Evolutionary conservation across 2,113 vertebrate species (phyloP), one percentile per base, ranked within the genome.

Genomic region (Sigmodon hispidus): DNA sequence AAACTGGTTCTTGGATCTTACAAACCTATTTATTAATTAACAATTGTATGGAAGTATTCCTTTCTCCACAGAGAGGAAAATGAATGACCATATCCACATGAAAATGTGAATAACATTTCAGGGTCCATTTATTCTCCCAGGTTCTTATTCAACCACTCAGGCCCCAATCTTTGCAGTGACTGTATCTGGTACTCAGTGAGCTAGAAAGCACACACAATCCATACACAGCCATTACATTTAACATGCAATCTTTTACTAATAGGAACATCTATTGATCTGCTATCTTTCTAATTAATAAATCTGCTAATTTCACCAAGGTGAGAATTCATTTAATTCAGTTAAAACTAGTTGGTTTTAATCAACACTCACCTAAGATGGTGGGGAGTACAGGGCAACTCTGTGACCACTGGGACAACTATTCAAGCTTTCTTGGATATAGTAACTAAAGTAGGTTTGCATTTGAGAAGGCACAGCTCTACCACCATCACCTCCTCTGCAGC

Each of bases 241-340:
- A 45, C 69, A 85, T 24, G 63, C 13, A 34, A 36, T 21, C 19
- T 90, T 96, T 73, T 95, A 50, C 55, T 91, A 48, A 57, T 63
- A 83, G 69, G n/a, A 91, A 2, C 31, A 90, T 70, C 0, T n/a
- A 55, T 89, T 92, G 67, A 79, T 77, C 57, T 79, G 24, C 7
- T 91, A 70, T 69, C 45, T 91, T 91, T n/a, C n/a, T n/a, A n/a
- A n/a, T n/a, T n/a, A n/a, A n/a, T n/a, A n/a, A n/a, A n/a, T n/a
- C n/a, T n/a, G n/a, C n/a, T n/a, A n/a, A n/a, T n/a, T n/a, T 94
- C 36, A 73, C 11, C 6, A 4, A 72, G 63, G 43, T 59, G 43
- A 92, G 91, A 57, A 77, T 93, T 94, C 76, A 76, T 36, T 9
- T 88, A 81, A n/a, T 21, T 79, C n/a, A 86, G 63, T 45, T 29